Evolutionary conservation across 2,113 vertebrate genomes (phyloP).

Genomic region (Dromiciops gliroides): DNA sequence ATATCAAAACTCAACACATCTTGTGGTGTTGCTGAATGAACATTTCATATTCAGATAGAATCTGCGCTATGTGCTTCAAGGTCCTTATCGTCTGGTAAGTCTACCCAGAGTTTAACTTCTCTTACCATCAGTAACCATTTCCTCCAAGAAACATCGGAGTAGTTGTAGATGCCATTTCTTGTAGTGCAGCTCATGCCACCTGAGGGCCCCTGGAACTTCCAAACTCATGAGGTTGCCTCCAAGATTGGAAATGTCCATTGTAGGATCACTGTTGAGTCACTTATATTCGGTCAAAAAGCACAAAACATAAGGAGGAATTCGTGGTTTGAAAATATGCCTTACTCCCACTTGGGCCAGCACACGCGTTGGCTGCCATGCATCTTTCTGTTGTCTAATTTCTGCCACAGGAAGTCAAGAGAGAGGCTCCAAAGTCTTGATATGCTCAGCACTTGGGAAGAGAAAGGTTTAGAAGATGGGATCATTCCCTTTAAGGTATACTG

Average conservation of each 20-base stretch:
- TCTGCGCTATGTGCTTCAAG: too few species aligned
- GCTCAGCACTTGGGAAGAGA: not conserved
- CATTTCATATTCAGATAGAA: too few species aligned
- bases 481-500: not conserved
- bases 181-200: too few species aligned
- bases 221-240: too few species aligned
- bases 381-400: not conserved
- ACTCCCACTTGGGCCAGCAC: not conserved
- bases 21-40: too few species aligned
- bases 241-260: not conserved
- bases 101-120: too few species aligned
- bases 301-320: not conserved
- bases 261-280: not conserved
- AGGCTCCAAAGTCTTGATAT: not conserved
- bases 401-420: not conserved
- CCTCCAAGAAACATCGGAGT: too few species aligned
- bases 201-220: too few species aligned
- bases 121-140: too few species aligned
- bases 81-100: too few species aligned
- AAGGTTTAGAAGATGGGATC: not conserved
- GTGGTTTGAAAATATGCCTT: not conserved
- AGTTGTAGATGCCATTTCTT: too few species aligned
- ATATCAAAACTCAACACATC: too few species aligned
- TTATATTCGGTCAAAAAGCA: not conserved
- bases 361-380: not conserved